Evolutionary conservation across 2,113 vertebrate genomes (phyloP), one percentile per base, ranked within the genome.

Genomic region (Corydoras maculifer): DNA sequence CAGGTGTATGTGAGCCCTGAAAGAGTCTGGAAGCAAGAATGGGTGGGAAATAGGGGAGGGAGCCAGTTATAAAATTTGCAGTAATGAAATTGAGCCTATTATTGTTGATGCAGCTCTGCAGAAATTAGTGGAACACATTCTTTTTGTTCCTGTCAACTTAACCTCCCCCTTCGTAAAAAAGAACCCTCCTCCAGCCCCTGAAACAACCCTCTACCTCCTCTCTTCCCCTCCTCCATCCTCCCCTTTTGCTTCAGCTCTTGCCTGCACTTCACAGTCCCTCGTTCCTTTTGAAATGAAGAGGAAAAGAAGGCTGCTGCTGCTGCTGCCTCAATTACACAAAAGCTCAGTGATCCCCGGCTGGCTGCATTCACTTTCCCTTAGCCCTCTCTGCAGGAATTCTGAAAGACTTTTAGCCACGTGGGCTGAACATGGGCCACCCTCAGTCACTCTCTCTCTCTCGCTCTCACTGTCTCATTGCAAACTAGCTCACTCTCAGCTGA

Each of bases 261-360:
- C 86, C 83, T 83, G 87, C 88, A 90, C 89, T 90, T 89, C 90
- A 90, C 89, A 89, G 89, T 89, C 86, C 88, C 82, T 89, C 85
- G 86, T 86, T 84, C 86, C 86, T 89, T 89, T 89, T 77, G 73
- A 75, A 77, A 74, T 70, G 66, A 80, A 80, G 79, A 62, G 86
- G 86, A 79, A 90, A 88, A 88, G 92, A 85, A 92, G 91, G 89
- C 93, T 94, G 93, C 94, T 93, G 89, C 93, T 94, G 93, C 94
- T 93, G 92, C 92, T 94, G 94, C 94, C 91, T 97, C 92, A 96
- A 95, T 98, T 98, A 95, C 94, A 97, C 94, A 96, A 98, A 96
- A 94, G 94, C 91, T 93, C 90, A 86, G 90, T 97, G 94, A 97
- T 94, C 95, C 94, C 94, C 93, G 94, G 94, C 93, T 94, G 95